Evolutionary conservation across 2,113 vertebrate genomes (phyloP).

Genomic region (pig (Sus scrofa)): T2T-Sscrofa CM000813.6:30393501-30394000

Average conservation of each 20-base stretch:
- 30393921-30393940: conserved; percentile 99
- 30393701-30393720: conserved; percentile 50
- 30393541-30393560: not conserved
- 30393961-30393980: conserved; percentile 97
- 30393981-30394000: conserved; percentile 93
- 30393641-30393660: conserved; percentile 32
- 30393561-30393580: not conserved
- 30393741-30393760: conserved; percentile 34
- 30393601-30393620: not conserved
- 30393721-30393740: conserved; percentile 13
- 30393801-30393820: not conserved
- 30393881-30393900: conserved; percentile 97
- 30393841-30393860: not conserved
- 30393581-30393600: not conserved
- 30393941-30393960: conserved; percentile 97
- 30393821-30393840: not conserved
- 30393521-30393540: conserved; percentile 39
- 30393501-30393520: conserved; percentile 42
- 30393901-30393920: conserved; percentile 95
- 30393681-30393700: conserved; percentile 33
- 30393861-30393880: conserved; percentile 94
- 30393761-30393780: conserved; percentile 33
- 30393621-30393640: not conserved
- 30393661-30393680: not conserved
- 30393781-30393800: not conserved